Percentiles rank a stretch among this genome's conserved stretches.
Conservation (phyloP, 2,888 invertebrate genomes). For the Apamea anceps region DNA sequence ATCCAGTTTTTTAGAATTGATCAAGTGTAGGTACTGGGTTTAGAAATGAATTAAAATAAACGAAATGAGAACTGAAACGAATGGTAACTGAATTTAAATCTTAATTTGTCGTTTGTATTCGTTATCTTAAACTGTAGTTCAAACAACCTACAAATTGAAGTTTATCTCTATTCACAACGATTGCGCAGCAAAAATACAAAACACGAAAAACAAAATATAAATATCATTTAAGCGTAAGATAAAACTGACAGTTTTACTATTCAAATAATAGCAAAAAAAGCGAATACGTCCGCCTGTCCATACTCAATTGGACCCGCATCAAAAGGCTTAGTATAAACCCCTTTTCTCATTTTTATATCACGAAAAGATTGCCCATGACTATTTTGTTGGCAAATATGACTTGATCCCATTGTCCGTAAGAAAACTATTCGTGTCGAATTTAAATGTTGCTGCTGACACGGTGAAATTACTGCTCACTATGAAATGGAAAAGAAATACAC, state of each 20-base stretch:
- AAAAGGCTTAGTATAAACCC: conserved; percentile 88
- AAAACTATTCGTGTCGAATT: conserved; percentile 70
- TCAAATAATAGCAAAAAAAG: conserved; percentile 87
- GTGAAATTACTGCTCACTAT: conserved; percentile 44
- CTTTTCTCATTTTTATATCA: conserved; percentile 88
- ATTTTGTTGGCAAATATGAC: conserved; percentile 87
- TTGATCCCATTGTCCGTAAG: conserved; percentile 81
- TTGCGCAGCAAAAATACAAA: conserved; percentile 65
- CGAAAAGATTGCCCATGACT: conserved; percentile 86
- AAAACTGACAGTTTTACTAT: conserved; percentile 88
- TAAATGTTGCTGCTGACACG: conserved; percentile 52
- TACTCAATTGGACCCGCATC: conserved; percentile 89
- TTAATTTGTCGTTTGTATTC: neutral
- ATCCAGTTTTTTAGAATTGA: neutral
- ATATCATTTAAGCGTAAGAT: conserved; percentile 84
- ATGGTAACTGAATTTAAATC: neutral
- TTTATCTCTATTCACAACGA: conserved; percentile 45
- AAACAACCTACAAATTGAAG: conserved; percentile 8
- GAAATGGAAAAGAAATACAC: conserved; percentile 17
- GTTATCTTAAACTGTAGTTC: neutral
- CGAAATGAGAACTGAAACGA: neutral
- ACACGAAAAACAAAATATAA: conserved; percentile 77
- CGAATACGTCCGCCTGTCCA: conserved; percentile 87
- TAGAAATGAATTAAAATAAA: neutral
- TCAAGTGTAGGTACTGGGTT: neutral